Base-by-base conservation (phyloP, 2,113 vertebrate species). In the Crotalus viridis region DNA sequence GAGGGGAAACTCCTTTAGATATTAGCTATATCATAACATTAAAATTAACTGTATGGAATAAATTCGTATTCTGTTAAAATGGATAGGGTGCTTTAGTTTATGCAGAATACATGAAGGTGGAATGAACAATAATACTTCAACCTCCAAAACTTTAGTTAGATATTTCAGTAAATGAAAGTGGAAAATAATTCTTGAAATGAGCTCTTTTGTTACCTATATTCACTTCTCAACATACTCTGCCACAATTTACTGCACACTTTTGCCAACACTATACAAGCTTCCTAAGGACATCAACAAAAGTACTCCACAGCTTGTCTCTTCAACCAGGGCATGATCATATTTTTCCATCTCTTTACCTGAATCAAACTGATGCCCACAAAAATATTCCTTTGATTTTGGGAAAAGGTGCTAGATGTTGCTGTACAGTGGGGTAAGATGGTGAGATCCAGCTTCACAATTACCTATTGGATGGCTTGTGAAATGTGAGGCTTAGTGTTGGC, bases 11-110 rank as follows among this genome's bases (percentile, higher is more conserved):
- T 94, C 61, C 89, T 95, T 52, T 94, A 59, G 69, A 81, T 39
- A 81, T 81, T 81, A 95, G n/a, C 64, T 94, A 48, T 92, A 43
- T 85, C 91, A 94, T 89, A 48, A 94, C 94, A 94, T 94, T 39
- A 92, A 43, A 95, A 43, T 90, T 69, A 91, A 93, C 15, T 17
- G n/a, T 51, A n/a, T 86, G 56, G 81, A 85, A 5, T 39, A 22
- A 55, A 8, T 1, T 64, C 3, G 46, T 95, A 93, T 94, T 69
- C 24, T 91, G 59, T 93, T 89, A 33, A n/a, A 22, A 92, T 91
- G 92, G 69, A 39, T n/a, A 94, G 90, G 91, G 87, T 94, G 43
- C 92, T 54, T 93, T 94, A 90, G 21, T 89, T 93, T 89, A 57
- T 48, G 91, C 13, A 93, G 52, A 91, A 91, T 55, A 86, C 39